Percentiles rank a stretch among this genome's conserved stretches.
phyloP scores from a whole-genome alignment of 1,140 invertebrate genomes.

The Scaptodrosophila lebanonensis region DNA sequence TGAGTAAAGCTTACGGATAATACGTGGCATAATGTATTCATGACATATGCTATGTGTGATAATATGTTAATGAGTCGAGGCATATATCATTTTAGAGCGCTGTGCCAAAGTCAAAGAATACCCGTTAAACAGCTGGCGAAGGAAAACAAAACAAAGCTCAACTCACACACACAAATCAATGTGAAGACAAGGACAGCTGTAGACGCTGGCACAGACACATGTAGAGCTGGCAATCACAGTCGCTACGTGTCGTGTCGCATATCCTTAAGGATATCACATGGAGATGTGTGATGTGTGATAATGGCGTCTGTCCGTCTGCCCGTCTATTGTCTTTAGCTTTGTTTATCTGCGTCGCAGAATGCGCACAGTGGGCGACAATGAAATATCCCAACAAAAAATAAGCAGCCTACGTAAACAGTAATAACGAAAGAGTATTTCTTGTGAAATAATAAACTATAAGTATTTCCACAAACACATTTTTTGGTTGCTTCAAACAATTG shows the following conservation, averaged over 20 bases:
- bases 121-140: too few species aligned
- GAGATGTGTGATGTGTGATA: conserved; percentile 76
- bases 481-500: too few species aligned
- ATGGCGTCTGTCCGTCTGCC: conserved; percentile 34
- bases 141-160: conserved; percentile 29
- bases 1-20: conserved; percentile 36
- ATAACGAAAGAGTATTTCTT: too few species aligned
- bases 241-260: conserved; percentile 71
- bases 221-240: conserved; percentile 69
- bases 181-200: conserved; percentile 5
- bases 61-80: conserved; percentile 76
- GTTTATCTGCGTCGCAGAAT: conserved; percentile 28
- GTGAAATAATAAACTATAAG: too few species aligned
- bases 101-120: too few species aligned
- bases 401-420: too few species aligned
- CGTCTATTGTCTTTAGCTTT: conserved; percentile 15
- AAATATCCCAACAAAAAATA: too few species aligned
- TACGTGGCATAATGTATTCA: conserved; percentile 54
- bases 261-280: conserved; percentile 76
- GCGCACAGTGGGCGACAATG: conserved; percentile 30
- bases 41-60: conserved; percentile 75
- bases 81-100: conserved; percentile 76
- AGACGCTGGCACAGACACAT: conserved; percentile 41
- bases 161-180: conserved; percentile 23
- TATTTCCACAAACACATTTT: too few species aligned